Percentiles rank a stretch among this genome's conserved stretches.
These are phyloP conservation scores for Pristis pectinata DNA, from an alignment of 2,797 vertebrate species.

Conservation along the genomic window DNA sequence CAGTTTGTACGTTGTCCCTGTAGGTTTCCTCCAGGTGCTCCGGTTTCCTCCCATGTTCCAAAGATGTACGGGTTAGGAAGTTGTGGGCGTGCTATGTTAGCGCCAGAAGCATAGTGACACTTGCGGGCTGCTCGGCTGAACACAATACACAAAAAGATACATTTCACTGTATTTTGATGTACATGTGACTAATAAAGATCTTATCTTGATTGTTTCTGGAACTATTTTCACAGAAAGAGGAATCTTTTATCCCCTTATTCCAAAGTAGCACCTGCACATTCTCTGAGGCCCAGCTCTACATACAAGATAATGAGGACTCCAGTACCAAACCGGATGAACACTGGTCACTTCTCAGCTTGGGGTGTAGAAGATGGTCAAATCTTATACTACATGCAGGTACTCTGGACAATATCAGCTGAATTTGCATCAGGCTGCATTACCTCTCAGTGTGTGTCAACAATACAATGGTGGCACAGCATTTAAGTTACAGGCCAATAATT, in stretches of 20 bases:
- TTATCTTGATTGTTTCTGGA: neutral
- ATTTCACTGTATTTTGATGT: too few species aligned
- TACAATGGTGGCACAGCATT: neutral
- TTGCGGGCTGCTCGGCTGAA: too few species aligned
- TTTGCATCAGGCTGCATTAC: neutral
- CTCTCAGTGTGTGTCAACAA: neutral
- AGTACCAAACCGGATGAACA: neutral
- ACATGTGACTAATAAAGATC: too few species aligned
- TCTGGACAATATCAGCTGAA: neutral
- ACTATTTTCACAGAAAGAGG: neutral
- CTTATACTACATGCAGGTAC: neutral
- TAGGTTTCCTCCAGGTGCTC: too few species aligned
- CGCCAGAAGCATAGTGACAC: too few species aligned
- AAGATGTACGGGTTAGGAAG: too few species aligned
- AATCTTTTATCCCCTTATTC: neutral
- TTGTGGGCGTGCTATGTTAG: too few species aligned
- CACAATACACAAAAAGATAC: too few species aligned
- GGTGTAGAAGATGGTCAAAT: conserved; percentile 14
- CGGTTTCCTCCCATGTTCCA: too few species aligned
- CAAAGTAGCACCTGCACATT: neutral
- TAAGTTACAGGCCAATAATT: too few species aligned
- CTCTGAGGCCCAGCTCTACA: neutral
- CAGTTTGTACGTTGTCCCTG: too few species aligned
- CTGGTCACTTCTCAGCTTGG: conserved; percentile 28
- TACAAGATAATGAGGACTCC: neutral